Conservation (phyloP, 64 coral and sea anemone species). For the Montipora sp. region DNA sequence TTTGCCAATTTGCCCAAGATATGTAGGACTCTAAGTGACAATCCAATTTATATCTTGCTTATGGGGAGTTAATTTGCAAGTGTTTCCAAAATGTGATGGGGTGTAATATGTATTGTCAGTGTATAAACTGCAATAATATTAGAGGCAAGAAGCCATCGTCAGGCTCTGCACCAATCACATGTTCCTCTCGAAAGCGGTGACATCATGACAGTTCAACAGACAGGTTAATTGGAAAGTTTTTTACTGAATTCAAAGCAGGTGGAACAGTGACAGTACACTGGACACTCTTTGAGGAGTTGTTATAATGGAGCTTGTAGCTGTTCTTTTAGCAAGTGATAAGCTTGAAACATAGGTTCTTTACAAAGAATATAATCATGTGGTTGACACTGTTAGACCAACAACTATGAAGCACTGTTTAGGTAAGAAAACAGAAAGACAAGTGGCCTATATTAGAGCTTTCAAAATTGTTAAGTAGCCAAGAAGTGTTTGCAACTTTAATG, state of each 20-base stretch:
- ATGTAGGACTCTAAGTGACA: background rate
- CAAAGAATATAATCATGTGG: constrained; percentile 44
- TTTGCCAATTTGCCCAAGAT: too few species aligned
- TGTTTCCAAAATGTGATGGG: constrained; percentile 52
- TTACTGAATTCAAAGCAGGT: constrained; percentile 40
- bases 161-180: background rate
- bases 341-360: constrained; percentile 36
- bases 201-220: constrained; percentile 50
- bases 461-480: constrained; percentile 31
- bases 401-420: constrained; percentile 29
- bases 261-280: constrained; percentile 41
- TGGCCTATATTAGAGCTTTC: constrained; percentile 33
- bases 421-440: constrained; percentile 54
- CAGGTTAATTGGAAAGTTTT: constrained; percentile 20
- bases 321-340: constrained; percentile 46
- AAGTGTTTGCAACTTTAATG: constrained; percentile 48
- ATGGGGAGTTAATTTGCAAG: background rate
- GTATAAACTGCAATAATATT: constrained; percentile 47
- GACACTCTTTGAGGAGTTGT: constrained; percentile 62
- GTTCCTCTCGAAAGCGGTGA: constrained; percentile 38
- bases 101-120: constrained; percentile 40
- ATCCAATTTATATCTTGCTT: constrained; percentile 4
- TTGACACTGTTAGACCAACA: constrained; percentile 43
- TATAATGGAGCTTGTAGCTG: constrained; percentile 29
- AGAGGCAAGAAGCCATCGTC: constrained; percentile 6